Conservation (phyloP, 2,888 invertebrate species). For the Drosophila merina region DNA sequence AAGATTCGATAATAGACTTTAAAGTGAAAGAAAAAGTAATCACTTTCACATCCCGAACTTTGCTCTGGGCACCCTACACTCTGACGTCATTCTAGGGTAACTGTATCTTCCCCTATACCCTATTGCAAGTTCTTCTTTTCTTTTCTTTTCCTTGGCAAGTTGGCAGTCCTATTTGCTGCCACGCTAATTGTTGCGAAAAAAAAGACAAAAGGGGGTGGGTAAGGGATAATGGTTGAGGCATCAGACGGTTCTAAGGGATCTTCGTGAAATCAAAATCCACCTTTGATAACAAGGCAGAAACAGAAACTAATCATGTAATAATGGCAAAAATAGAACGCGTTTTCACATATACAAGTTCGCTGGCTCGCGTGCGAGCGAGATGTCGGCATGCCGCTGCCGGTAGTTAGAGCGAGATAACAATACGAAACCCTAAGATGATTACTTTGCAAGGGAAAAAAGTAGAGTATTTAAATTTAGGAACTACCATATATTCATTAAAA, state of each 20-base stretch:
- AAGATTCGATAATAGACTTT: conserved; percentile 21
- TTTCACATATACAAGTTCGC: conserved; percentile 5
- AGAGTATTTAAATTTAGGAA: background rate
- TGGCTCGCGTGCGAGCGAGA: conserved; percentile 21
- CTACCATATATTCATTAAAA: background rate
- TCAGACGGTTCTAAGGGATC: conserved; percentile 10
- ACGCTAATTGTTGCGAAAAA: background rate
- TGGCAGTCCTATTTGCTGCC: conserved; percentile 14
- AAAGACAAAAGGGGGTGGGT: background rate
- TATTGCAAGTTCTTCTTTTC: background rate
- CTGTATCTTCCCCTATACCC: background rate
- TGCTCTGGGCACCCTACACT: conserved; percentile 6
- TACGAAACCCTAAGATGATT: background rate
- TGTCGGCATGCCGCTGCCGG: background rate
- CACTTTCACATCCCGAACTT: conserved; percentile 23
- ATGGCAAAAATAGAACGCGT: conserved; percentile 28
- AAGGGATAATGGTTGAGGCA: background rate
- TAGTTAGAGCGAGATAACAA: conserved; percentile 30
- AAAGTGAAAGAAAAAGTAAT: conserved; percentile 21
- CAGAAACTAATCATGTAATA: conserved; percentile 29
- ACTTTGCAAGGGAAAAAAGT: background rate
- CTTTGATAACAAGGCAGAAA: conserved; percentile 34
- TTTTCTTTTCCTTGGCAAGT: conserved; percentile 7
- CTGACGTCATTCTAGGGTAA: conserved; percentile 8
- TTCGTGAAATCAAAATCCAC: conserved; percentile 6